A percentile compares a stretch with the other conserved stretches of the same genome.
phyloP scores from a whole-genome alignment of 2,113 vertebrate species.

The Eulacestoma nigropectus region DNA sequence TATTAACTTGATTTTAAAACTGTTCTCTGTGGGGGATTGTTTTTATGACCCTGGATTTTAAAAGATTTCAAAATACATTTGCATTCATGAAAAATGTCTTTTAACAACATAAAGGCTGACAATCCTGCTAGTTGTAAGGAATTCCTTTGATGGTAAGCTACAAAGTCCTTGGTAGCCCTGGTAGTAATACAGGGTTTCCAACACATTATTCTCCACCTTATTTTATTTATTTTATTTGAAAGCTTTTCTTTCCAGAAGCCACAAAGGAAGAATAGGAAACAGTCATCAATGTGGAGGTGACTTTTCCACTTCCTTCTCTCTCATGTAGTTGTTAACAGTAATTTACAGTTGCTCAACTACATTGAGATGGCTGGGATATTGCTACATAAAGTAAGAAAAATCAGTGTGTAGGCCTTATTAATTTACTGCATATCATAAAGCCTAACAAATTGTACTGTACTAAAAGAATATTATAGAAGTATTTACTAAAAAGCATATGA shows the following conservation, averaged over 20 bases:
- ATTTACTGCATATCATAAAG: constrained; percentile 38
- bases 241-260: background rate
- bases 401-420: constrained; percentile 3
- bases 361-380: constrained; percentile 16
- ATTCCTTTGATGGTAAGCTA: constrained; percentile 39
- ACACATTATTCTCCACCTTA: background rate
- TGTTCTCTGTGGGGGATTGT: background rate
- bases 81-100: constrained; percentile 37
- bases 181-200: background rate
- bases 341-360: constrained; percentile 49
- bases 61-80: constrained; percentile 24
- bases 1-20: background rate
- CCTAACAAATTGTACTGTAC: constrained; percentile 1
- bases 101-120: constrained; percentile 17
- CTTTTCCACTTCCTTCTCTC: constrained; percentile 47
- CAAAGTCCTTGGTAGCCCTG: constrained; percentile 1
- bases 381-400: constrained; percentile 44
- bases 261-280: constrained; percentile 26
- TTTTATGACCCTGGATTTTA: constrained; percentile 4
- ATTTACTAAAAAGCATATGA: background rate
- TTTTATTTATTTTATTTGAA: constrained; percentile 25
- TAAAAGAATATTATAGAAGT: background rate
- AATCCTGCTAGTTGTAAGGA: background rate
- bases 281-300: background rate
- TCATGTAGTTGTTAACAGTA: constrained; percentile 47